These are phyloP conservation scores for Athene noctua DNA, from an alignment of 2,113 vertebrate genomes.

Conservation along the genomic window DNA sequence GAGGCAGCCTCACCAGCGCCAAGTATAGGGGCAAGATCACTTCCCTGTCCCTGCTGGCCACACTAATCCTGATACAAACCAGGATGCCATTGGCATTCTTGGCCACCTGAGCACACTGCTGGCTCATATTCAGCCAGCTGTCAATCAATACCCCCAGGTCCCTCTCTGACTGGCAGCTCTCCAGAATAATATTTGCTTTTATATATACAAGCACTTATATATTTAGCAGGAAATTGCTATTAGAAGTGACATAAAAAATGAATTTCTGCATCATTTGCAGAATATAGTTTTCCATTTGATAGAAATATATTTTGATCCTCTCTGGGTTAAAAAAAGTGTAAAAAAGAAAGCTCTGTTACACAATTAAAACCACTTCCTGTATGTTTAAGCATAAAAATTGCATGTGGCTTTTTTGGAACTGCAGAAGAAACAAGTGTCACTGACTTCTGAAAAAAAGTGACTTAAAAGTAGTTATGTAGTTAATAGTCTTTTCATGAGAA, in stretches of 20 bases:
- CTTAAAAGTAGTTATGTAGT: not conserved
- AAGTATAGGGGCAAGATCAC: no score
- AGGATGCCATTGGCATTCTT: no score
- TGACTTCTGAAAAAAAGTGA: not conserved
- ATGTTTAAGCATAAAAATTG: not conserved
- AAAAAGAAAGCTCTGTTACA: not conserved
- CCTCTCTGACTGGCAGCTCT: no score
- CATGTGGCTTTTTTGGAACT: not conserved
- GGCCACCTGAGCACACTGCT: no score
- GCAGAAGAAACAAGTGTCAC: rapidly evolving
- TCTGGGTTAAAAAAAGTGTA: not conserved
- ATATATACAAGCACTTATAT: not conserved
- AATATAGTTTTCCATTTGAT: no score
- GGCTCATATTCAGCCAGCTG: no score
- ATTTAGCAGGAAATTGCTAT: not conserved
- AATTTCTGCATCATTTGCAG: not conserved
- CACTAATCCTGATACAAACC: no score
- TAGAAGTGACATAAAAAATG: not conserved
- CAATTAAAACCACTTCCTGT: not conserved
- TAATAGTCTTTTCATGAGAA: not conserved
- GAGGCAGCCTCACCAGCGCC: no score
- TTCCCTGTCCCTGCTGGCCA: no score
- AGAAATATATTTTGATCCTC: not conserved
- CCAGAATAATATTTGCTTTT: not conserved
- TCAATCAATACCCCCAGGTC: no score